Conservation (phyloP, 2,113 vertebrate genomes). For the Halichoeres trimaculatus region DNA sequence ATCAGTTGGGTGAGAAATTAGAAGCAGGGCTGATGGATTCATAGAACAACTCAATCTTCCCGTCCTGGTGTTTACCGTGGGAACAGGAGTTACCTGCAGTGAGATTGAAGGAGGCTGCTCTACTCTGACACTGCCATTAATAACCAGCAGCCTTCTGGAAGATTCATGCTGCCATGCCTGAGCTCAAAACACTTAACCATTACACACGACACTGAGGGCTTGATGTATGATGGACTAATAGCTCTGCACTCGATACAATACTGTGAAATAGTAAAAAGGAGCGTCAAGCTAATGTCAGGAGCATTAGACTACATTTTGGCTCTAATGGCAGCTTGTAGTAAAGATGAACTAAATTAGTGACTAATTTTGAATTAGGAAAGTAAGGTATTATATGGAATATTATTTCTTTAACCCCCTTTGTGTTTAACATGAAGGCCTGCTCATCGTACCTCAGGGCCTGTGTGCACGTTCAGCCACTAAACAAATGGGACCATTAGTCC, state of each 20-base stretch:
- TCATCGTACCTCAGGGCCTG: no score
- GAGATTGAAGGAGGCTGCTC: slow-evolving; percentile 63
- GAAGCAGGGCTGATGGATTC: slow-evolving; percentile 58
- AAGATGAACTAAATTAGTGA: slow-evolving; percentile 4
- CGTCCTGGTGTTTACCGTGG: slow-evolving; percentile 17
- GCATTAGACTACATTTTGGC: slow-evolving; percentile 29
- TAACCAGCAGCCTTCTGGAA: slow-evolving; percentile 69
- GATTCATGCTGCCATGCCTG: slow-evolving; percentile 60
- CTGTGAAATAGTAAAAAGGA: slow-evolving; percentile 48
- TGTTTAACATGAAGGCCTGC: not conserved
- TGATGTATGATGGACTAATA: slow-evolving; percentile 64
- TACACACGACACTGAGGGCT: slow-evolving; percentile 59
- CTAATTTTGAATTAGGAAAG: not conserved
- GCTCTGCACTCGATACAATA: slow-evolving; percentile 35
- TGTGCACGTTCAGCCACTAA: no score
- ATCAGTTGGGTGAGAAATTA: slow-evolving; percentile 55
- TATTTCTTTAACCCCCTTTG: not conserved
- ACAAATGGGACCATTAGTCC: no score
- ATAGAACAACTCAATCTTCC: slow-evolving; percentile 32
- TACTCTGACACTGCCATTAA: slow-evolving; percentile 54
- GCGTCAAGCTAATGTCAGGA: slow-evolving; percentile 50
- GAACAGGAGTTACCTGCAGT: slow-evolving; percentile 53
- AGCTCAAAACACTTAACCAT: slow-evolving; percentile 71
- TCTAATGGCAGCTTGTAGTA: slow-evolving; percentile 29
- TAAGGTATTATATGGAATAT: not conserved